Conservation (phyloP, 1,140 invertebrate species). For the Drosophila erecta region DNA sequence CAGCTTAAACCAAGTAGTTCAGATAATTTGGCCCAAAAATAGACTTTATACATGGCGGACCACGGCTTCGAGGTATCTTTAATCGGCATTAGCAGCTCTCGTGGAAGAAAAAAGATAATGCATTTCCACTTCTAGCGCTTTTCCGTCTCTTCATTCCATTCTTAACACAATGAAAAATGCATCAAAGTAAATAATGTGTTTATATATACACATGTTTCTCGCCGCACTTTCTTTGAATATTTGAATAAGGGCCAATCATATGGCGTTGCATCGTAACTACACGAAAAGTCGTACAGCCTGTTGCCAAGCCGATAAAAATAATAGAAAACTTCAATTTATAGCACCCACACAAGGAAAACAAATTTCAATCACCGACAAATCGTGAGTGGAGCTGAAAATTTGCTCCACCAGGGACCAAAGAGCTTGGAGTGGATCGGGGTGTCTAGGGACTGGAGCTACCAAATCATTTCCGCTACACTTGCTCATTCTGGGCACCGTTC, state of each 20-base stretch:
- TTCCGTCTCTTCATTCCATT: no score
- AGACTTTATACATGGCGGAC: no score
- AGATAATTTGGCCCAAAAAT: background rate
- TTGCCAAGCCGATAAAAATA: conserved; percentile 67
- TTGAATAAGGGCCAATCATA: no score
- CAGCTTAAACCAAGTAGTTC: background rate
- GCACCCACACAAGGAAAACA: conserved; percentile 43
- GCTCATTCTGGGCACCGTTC: conserved; percentile 53
- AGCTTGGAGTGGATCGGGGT: conserved; percentile 1
- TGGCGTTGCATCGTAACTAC: no score
- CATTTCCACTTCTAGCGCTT: no score
- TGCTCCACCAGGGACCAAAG: background rate
- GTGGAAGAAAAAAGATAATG: no score
- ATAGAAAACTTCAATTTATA: conserved; percentile 73
- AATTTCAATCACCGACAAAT: conserved; percentile 72
- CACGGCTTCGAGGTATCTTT: no score
- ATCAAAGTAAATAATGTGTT: no score
- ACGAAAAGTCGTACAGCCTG: conserved; percentile 28
- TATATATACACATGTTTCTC: no score
- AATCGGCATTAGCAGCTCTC: no score
- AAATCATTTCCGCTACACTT: conserved; percentile 81
- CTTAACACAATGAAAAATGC: no score
- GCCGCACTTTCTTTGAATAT: no score
- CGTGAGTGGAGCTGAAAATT: conserved; percentile 30
- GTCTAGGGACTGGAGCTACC: conserved; percentile 24